A percentile compares a stretch with the other conserved stretches of the same genome.
These are phyloP conservation scores for Tachyglossus aculeatus DNA, from an alignment of 2,797 vertebrate genomes.

Conservation along the genomic window DNA sequence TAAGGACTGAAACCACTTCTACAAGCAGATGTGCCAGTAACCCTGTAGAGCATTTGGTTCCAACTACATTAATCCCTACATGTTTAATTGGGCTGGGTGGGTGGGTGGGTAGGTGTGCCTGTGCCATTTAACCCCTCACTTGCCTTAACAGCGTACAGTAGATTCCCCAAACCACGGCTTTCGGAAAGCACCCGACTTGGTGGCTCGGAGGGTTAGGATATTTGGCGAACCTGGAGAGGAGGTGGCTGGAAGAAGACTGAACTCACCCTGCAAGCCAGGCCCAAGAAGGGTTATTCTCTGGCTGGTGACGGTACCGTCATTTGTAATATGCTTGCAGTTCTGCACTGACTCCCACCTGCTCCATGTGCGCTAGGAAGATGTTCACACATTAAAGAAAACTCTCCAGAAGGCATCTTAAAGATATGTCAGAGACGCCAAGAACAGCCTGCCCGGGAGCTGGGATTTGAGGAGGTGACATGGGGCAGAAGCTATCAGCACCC, in stretches of 20 bases:
- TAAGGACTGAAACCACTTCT: too few species aligned
- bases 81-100: too few species aligned
- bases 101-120: slow-evolving; percentile 5
- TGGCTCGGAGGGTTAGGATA: too few species aligned
- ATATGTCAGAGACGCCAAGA: slow-evolving; percentile 18
- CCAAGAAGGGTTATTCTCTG: not conserved
- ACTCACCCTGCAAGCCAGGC: too few species aligned
- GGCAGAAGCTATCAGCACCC: not conserved
- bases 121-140: not conserved
- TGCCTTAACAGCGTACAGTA: too few species aligned
- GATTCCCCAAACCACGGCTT: not conserved
- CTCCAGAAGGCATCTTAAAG: not conserved
- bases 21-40: too few species aligned
- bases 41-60: too few species aligned
- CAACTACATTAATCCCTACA: too few species aligned
- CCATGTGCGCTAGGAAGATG: slow-evolving; percentile 3
- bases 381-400: not conserved
- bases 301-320: not conserved
- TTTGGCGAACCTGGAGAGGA: too few species aligned
- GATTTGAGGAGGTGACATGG: too few species aligned
- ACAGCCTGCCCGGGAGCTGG: not conserved
- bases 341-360: not conserved
- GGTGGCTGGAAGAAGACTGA: too few species aligned
- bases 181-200: too few species aligned
- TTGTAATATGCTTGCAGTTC: not conserved